phyloP scores from a whole-genome alignment of 2,113 vertebrate species.

The Mugil cephalus region DNA sequence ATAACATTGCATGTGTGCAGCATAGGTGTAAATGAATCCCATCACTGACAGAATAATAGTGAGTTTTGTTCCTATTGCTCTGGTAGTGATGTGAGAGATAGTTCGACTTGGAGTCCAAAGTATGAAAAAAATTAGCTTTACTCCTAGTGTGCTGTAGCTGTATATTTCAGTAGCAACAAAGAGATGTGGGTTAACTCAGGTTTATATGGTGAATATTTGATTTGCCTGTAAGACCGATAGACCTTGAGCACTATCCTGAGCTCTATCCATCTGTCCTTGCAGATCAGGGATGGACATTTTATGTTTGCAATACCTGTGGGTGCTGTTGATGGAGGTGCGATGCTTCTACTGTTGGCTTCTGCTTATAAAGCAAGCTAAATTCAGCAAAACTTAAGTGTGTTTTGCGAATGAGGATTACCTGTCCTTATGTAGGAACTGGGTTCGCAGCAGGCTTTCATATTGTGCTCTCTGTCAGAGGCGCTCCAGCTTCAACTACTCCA shows the following conservation, averaged over 20 bases:
- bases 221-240: conserved; percentile 39
- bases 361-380: conserved; percentile 30
- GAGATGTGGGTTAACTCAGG: conserved; percentile 49
- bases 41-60: conserved; percentile 18
- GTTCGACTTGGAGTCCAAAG: conserved; percentile 26
- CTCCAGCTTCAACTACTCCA: conserved; percentile 62
- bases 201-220: conserved; percentile 59
- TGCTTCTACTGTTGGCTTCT: conserved; percentile 11
- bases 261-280: conserved; percentile 37
- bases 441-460: conserved; percentile 26
- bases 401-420: conserved; percentile 16
- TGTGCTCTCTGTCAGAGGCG: conserved; percentile 65
- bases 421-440: conserved; percentile 40
- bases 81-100: conserved; percentile 31
- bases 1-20: conserved; percentile 17
- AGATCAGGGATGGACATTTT: conserved; percentile 54
- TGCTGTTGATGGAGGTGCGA: conserved; percentile 46
- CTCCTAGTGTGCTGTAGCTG: conserved; percentile 19
- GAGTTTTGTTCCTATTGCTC: conserved; percentile 30
- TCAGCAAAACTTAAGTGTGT: conserved; percentile 20
- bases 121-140: conserved; percentile 40
- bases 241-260: conserved; percentile 22
- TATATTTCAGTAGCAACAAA: conserved; percentile 59
- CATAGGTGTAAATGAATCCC: conserved; percentile 6
- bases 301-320: conserved; percentile 51